Base-by-base conservation (phyloP, 2,113 vertebrate species). In the Urocitellus parryii region DNA sequence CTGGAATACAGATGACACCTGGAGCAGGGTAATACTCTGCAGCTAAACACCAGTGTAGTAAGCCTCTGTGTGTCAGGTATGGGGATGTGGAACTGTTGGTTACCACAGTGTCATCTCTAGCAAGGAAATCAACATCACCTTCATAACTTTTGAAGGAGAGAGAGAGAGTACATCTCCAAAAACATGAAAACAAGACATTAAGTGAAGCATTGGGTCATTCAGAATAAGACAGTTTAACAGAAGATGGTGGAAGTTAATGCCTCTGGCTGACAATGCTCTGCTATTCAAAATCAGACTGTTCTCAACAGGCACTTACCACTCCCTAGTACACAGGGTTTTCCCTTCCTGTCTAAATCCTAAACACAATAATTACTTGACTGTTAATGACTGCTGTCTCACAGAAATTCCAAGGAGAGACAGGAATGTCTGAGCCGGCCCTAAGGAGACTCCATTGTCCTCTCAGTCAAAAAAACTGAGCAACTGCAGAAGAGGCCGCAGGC, bases 401-500 rank as follows among this genome's bases (percentile, higher is more conserved):
- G 42, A 13, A 29, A 22, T 8, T 42, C 37, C 32, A 3, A 27
- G 22, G 4, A 37, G 10, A 13, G 13, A 11, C 37, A 39, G 3
- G 12, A 27, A 79, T 7, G 18, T 11, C 42, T 67, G 12, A 1
- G 12, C 27, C 0, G 0, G 14, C 32, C 63, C 34, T 45, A 68
- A 32, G 29, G 27, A 76, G 61, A 42, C 24, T 32, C 12, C 39
- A 14, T 32, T 37, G 42, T 29, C 0, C 14, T 42, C 73, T 67
- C 34, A 0, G 13, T 0, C 0, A 7, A 2, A 1, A 14, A 2
- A 14, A 13, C 63, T 61, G n/a, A 9, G 14, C 24, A 12, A 13
- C 4, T 10, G 29, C 65, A 14, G 29, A 67, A 32, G 4, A 48
- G 45, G 65, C 4, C 0, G 12, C n/a, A n/a, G n/a, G n/a, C 5